Conservation (phyloP, 2,888 invertebrate species). For the Caenorhabditis drosophilae region DNA sequence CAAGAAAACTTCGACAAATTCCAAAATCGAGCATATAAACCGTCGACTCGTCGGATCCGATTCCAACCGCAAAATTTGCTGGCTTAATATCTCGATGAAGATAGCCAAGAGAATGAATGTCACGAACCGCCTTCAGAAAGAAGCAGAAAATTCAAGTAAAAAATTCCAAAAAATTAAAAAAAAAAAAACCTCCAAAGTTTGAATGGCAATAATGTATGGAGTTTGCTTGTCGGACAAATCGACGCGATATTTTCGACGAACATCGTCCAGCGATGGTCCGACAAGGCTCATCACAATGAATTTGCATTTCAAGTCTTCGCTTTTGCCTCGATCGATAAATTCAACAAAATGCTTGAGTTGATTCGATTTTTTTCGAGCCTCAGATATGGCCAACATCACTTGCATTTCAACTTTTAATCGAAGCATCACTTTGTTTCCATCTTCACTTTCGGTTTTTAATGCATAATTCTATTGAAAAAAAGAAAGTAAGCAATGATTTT, state of each 20-base stretch:
- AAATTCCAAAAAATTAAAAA: not conserved
- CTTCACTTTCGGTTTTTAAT: constrained; percentile 46
- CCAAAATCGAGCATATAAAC: constrained; percentile 38
- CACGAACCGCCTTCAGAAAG: constrained; percentile 18
- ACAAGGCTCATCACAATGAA: constrained; percentile 49
- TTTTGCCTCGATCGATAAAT: constrained; percentile 39
- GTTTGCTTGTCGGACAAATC: constrained; percentile 13
- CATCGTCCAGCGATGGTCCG: constrained; percentile 44
- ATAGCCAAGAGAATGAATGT: constrained; percentile 39
- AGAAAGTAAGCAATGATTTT: too few relatives aligned
- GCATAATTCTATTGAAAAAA: constrained; percentile 40
- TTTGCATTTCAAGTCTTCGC: constrained; percentile 38
- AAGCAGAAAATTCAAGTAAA: not conserved
- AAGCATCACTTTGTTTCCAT: constrained; percentile 36
- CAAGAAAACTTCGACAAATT: constrained; percentile 10
- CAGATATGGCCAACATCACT: constrained; percentile 22
- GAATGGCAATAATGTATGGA: constrained; percentile 22
- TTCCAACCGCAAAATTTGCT: constrained; percentile 42
- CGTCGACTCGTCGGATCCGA: constrained; percentile 15
- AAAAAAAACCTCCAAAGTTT: constrained; percentile 22
- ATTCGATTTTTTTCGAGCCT: constrained; percentile 8
- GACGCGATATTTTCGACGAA: constrained; percentile 25
- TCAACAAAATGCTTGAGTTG: constrained; percentile 34
- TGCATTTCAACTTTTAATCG: constrained; percentile 45
- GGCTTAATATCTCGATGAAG: constrained; percentile 48